Evolutionary conservation across 2,113 vertebrate species (phyloP).

Genomic region (Pituophis catenifer): DNA sequence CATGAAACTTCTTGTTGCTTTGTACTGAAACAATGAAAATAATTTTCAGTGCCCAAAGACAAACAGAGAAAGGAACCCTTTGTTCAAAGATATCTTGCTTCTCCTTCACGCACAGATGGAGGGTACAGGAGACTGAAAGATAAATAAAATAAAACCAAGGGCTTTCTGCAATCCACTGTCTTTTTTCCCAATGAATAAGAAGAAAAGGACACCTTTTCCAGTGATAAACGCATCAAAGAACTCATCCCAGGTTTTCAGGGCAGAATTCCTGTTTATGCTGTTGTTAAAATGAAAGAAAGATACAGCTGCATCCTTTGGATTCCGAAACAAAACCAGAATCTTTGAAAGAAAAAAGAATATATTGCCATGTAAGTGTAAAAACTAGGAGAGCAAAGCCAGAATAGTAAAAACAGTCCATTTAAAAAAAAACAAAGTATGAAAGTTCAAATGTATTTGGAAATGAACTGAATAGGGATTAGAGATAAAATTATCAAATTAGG

Average conservation of each 20-base stretch:
- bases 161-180: background rate
- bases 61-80: background rate
- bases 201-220: background rate
- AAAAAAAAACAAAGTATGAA: background rate
- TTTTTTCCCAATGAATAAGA: background rate
- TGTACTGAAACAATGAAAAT: background rate
- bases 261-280: background rate
- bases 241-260: background rate
- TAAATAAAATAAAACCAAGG: background rate
- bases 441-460: background rate
- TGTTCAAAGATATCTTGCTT: background rate
- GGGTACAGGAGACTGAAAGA: background rate
- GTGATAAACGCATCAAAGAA: conserved; percentile 31
- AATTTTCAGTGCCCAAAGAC: background rate
- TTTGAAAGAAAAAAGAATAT: background rate
- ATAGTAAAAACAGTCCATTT: background rate
- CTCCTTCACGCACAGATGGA: background rate
- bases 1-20: background rate
- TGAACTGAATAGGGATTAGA: background rate
- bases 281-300: conserved; percentile 34
- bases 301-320: conserved; percentile 10
- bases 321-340: conserved; percentile 24
- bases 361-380: background rate
- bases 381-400: background rate
- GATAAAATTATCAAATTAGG: background rate